Evolutionary conservation across 2,797 vertebrate species (phyloP).

Genomic region (Notolabrus celidotus): DNA sequence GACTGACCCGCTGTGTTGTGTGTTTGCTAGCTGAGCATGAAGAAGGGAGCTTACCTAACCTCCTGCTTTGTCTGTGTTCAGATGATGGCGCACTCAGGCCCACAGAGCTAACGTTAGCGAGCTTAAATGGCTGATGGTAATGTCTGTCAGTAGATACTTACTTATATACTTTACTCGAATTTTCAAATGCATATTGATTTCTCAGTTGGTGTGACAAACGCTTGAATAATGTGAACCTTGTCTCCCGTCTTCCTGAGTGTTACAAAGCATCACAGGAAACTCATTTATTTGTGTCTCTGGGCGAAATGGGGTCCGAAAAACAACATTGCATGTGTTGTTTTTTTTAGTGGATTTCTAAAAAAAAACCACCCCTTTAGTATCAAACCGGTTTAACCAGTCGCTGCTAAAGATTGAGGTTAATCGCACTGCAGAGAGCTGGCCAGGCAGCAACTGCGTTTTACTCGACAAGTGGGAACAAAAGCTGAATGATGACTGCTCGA

Average conservation of each 20-base stretch:
- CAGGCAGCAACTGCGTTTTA: constrained; percentile 58
- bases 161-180: rapidly evolving
- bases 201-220: too few relatives aligned
- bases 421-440: constrained; percentile 72
- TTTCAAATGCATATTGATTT: background rate
- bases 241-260: background rate
- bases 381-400: constrained; percentile 31
- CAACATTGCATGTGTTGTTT: background rate
- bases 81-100: constrained; percentile 83
- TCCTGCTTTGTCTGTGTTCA: constrained; percentile 76
- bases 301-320: background rate
- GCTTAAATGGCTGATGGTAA: constrained; percentile 7
- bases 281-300: background rate
- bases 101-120: constrained; percentile 68
- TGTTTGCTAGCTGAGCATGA: constrained; percentile 24
- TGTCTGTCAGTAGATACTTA: background rate
- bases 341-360: too few relatives aligned
- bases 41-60: constrained; percentile 70
- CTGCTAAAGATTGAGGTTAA: constrained; percentile 66
- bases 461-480: constrained; percentile 66
- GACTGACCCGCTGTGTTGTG: background rate
- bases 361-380: background rate
- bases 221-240: background rate
- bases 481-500: constrained; percentile 14
- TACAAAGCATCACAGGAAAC: background rate